These are phyloP conservation scores for Ciconia maguari DNA, from an alignment of 2,113 vertebrate genomes.

Conservation along the genomic window DNA sequence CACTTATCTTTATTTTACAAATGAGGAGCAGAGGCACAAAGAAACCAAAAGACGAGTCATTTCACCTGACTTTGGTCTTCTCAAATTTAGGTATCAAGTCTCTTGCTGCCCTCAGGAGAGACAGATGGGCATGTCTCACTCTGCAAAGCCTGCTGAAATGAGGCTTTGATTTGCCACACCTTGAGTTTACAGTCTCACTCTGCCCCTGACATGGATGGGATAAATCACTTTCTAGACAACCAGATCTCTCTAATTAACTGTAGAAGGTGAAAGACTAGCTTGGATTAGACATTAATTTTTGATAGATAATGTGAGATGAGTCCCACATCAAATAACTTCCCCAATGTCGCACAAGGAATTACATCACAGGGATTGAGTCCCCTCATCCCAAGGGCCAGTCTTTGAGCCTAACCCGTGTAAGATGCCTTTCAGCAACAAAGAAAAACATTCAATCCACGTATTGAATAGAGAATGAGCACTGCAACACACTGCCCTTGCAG, in stretches of 20 bases:
- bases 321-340: neutral
- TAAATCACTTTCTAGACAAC: neutral
- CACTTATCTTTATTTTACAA: neutral
- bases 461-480: neutral
- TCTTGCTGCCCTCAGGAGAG: neutral
- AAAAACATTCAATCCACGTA: fast-evolving
- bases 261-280: neutral
- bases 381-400: neutral
- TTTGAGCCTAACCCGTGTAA: neutral
- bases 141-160: neutral
- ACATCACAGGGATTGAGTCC: neutral
- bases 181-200: neutral
- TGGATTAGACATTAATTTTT: neutral
- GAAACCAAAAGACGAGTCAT: neutral
- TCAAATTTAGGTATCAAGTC: neutral
- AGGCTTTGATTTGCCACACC: neutral
- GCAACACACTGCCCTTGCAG: neutral
- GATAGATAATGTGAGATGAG: neutral
- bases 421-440: neutral
- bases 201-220: neutral
- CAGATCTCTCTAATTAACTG: neutral
- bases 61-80: neutral
- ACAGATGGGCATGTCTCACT: neutral
- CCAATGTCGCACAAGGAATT: neutral
- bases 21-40: neutral